Conservation (phyloP, 2,888 invertebrate species). For the Hemithea aestivaria region DNA sequence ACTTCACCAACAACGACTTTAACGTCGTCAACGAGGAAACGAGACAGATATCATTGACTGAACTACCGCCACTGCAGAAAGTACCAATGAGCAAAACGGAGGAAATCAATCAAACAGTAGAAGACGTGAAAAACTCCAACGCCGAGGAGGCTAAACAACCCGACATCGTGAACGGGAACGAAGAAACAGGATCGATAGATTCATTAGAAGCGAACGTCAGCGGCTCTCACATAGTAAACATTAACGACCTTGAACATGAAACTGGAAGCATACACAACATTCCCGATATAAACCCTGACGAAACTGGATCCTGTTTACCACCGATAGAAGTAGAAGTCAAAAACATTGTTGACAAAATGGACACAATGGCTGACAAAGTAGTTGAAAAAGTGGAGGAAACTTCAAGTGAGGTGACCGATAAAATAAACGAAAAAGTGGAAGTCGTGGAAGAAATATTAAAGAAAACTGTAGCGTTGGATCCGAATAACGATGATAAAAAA, state of each 20-base stretch:
- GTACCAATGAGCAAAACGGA: constrained; percentile 61
- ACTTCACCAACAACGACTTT: constrained; percentile 71
- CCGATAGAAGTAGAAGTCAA: constrained; percentile 33
- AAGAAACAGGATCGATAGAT: constrained; percentile 68
- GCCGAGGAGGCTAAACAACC: constrained; percentile 33
- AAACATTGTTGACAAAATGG: constrained; percentile 42
- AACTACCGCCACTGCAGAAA: constrained; percentile 67
- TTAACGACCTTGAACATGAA: constrained; percentile 70
- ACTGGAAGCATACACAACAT: constrained; percentile 55
- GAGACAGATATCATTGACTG: constrained; percentile 57
- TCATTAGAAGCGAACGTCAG: constrained; percentile 76
- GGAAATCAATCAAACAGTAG: constrained; percentile 37
- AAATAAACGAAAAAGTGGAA: constrained; percentile 21
- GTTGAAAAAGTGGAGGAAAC: constrained; percentile 40
- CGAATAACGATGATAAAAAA: constrained; percentile 53
- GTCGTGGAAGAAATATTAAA: constrained; percentile 58
- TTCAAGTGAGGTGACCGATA: constrained; percentile 31
- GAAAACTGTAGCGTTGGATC: constrained; percentile 51
- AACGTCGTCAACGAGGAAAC: constrained; percentile 60
- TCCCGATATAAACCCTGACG: constrained; percentile 51
- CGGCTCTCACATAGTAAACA: constrained; percentile 73
- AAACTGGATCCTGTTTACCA: constrained; percentile 24
- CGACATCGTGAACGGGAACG: constrained; percentile 55
- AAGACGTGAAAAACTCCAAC: constrained; percentile 59
- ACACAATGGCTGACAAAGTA: constrained; percentile 23